Evolutionary conservation across 2,797 vertebrate genomes (phyloP).

Genomic region (Hoplostethus mediterraneus): DNA sequence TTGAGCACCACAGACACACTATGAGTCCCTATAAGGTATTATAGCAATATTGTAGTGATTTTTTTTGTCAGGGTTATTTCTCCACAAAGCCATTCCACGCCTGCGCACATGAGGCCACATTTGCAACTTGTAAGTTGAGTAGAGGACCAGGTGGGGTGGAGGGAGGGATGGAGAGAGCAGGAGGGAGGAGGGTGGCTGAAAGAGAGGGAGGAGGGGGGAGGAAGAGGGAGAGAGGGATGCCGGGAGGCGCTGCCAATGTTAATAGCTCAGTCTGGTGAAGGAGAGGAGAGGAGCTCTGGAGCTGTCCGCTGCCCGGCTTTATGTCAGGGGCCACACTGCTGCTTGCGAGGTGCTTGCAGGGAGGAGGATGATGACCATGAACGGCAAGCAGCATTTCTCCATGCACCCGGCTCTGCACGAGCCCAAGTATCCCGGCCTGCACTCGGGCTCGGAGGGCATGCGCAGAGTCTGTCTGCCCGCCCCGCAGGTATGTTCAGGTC

Average conservation of each 20-base stretch:
- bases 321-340: constrained; percentile 78
- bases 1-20: too few species aligned
- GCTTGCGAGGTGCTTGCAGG: constrained; percentile 82
- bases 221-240: constrained; percentile 61
- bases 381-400: constrained; percentile 95
- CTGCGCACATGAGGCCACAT: constrained; percentile 78
- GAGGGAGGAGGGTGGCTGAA: constrained; percentile 45
- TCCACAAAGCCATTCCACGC: constrained; percentile 60
- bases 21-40: too few species aligned
- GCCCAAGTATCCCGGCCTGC: constrained; percentile 91
- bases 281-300: constrained; percentile 69
- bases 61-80: too few species aligned
- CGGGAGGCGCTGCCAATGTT: constrained; percentile 84
- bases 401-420: constrained; percentile 92
- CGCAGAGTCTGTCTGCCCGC: constrained; percentile 93
- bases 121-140: constrained; percentile 90
- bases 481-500: constrained; percentile 92
- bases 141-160: constrained; percentile 76
- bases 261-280: constrained; percentile 84
- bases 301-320: constrained; percentile 54
- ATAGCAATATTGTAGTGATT: neutral
- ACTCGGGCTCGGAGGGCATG: constrained; percentile 92
- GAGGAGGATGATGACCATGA: constrained; percentile 93
- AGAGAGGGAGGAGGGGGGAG: constrained; percentile 35
- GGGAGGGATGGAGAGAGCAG: constrained; percentile 45